Evolutionary conservation across 2,797 vertebrate species (phyloP), one percentile per base, ranked within the genome.

Genomic region (Amphiprion clarkii): DNA sequence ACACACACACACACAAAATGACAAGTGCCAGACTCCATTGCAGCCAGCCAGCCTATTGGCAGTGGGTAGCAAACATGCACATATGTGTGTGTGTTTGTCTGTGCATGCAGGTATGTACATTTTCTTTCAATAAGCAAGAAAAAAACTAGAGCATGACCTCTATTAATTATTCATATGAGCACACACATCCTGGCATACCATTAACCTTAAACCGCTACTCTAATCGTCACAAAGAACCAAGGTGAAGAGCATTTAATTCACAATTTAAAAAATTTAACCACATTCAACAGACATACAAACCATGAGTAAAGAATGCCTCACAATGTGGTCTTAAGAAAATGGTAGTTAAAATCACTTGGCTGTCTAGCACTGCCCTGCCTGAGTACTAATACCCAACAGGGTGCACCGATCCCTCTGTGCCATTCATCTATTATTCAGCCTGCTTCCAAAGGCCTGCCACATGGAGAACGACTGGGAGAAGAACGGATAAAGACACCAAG

Each of bases 361-460:
- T 58, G 40, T 87, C 88, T 77, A 71, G 73, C 65, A 17, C 1
- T 17, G n/a, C 33, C 25, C 40, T 72, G 49, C 17, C 27, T 10
- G 53, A 73, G 16, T 1, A 3, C 40, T 71, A 70, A 82, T 42
- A 72, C 71, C 74, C 27, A 81, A 79, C 55, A 81, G 79, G 73
- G 76, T 75, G 75, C 83, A 87, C 75, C 27, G 49, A 67, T 88
- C 71, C 11, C 72, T 85, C 52, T 2, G 40, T 76, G 81, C 71
- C 68, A 74, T 80, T 88, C 74, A 93, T 95, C 76, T 71, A 94
- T 94, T 93, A 94, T 94, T 94, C 78, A 94, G 67, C 56, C 79
- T 69, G 62, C 86, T 88, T 92, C 77, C 67, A 84, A 63, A 51
- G 68, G 27, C 52, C 65, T 66, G 73, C 71, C 40, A 66, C 67